phyloP scores from a whole-genome alignment of 2,797 vertebrate species.

The Oryzias dopingdopingensis region DNA sequence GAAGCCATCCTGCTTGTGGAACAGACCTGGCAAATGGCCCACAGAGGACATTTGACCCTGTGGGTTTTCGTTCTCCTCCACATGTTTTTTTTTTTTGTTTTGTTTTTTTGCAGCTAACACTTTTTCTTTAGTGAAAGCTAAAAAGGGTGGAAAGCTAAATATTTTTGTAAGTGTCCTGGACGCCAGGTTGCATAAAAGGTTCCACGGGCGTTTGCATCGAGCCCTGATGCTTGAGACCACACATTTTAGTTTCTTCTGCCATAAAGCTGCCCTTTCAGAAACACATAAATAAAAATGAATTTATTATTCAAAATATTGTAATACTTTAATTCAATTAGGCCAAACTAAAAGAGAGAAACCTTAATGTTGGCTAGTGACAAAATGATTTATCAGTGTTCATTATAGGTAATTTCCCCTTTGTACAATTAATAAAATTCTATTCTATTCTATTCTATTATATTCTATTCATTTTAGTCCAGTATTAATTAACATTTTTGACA shows the following conservation, averaged over 20 bases:
- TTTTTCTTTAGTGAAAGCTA: slow-evolving; percentile 85
- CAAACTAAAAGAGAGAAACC: too few relatives aligned
- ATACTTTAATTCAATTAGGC: too few relatives aligned
- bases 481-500: too few relatives aligned
- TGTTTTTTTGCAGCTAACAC: slow-evolving; percentile 64
- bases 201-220: slow-evolving; percentile 92
- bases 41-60: slow-evolving; percentile 80
- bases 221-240: slow-evolving; percentile 88
- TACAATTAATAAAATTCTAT: too few relatives aligned
- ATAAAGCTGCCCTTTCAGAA: slow-evolving; percentile 82
- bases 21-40: slow-evolving; percentile 74
- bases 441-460: too few relatives aligned
- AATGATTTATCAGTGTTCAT: too few relatives aligned
- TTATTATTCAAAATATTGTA: slow-evolving; percentile 6
- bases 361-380: too few relatives aligned
- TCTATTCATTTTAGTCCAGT: too few relatives aligned
- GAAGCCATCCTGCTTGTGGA: slow-evolving; percentile 69
- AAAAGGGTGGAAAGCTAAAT: slow-evolving; percentile 98
- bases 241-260: slow-evolving; percentile 89
- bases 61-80: slow-evolving; percentile 75
- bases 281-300: slow-evolving; percentile 32
- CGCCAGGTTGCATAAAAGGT: slow-evolving; percentile 97
- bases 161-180: slow-evolving; percentile 96
- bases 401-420: too few relatives aligned
- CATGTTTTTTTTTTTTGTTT: slow-evolving; percentile 47